Evolutionary conservation across 2,797 vertebrate species (phyloP).

Genomic region (Lepilemur ruficaudatus): DNA sequence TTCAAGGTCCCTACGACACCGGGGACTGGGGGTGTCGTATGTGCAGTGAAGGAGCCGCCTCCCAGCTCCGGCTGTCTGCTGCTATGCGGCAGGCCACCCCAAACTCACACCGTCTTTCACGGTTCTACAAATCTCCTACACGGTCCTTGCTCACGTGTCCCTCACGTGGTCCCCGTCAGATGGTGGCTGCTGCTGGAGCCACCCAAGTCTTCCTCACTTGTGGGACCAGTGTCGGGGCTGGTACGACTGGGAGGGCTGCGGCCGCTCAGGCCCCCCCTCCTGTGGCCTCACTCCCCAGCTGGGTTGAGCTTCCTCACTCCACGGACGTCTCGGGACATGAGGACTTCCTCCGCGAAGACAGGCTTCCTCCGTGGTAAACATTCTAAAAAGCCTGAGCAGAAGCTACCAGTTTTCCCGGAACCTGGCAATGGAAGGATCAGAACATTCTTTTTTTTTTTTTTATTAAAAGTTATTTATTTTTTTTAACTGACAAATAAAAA

Average conservation of each 20-base stretch:
- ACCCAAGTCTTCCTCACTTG: not conserved
- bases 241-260: not conserved
- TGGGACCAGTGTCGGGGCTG: no score
- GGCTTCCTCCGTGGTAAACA: not conserved
- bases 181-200: not conserved
- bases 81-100: not conserved
- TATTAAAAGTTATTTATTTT: not conserved
- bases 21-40: rapidly evolving
- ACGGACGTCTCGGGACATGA: rapidly evolving
- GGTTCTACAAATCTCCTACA: not conserved
- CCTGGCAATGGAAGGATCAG: not conserved
- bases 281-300: not conserved
- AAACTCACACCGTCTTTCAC: not conserved
- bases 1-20: not conserved
- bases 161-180: not conserved
- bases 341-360: not conserved
- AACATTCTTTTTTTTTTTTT: not conserved
- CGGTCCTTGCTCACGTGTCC: rapidly evolving
- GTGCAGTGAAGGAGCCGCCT: not conserved
- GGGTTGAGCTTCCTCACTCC: not conserved
- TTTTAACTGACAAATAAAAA: not conserved
- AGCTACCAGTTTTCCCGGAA: not conserved
- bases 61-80: rapidly evolving
- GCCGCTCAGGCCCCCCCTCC: not conserved
- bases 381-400: not conserved